Conservation (phyloP, 2,113 vertebrate species). For the Anas platyrhynchos region DNA sequence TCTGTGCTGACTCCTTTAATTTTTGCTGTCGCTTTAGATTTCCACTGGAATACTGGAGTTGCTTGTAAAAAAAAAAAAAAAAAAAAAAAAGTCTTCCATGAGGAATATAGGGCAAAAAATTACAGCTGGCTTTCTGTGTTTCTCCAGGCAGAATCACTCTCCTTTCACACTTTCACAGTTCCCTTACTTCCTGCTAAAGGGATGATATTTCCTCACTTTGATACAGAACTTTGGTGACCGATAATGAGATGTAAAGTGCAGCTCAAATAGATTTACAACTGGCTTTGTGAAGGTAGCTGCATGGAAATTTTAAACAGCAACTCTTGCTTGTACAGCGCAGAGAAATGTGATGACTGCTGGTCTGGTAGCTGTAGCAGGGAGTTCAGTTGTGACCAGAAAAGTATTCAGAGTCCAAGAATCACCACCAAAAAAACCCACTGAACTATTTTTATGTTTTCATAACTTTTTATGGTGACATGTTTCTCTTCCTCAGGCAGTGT, state of each 20-base stretch:
- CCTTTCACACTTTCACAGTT: neutral
- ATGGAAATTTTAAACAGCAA: neutral
- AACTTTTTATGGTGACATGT: constrained; percentile 9
- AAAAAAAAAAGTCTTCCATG: neutral
- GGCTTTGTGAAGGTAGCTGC: neutral
- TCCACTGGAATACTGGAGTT: neutral
- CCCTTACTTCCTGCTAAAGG: neutral
- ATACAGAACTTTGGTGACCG: neutral
- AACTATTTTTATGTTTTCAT: constrained; percentile 32
- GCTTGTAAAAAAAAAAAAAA: neutral
- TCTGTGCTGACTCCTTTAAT: neutral
- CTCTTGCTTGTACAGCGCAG: neutral
- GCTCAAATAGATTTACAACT: neutral
- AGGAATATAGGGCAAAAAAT: neutral
- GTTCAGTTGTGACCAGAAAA: constrained; percentile 41
- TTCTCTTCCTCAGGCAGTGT: neutral
- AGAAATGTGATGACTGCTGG: neutral
- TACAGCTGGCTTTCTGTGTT: neutral
- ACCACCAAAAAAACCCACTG: neutral
- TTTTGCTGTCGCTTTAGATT: neutral
- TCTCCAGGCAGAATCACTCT: neutral
- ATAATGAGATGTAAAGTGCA: neutral
- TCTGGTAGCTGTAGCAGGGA: neutral
- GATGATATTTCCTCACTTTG: neutral
- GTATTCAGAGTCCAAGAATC: constrained; percentile 12